Evolutionary conservation across 2,113 vertebrate species (phyloP).

Genomic region (Ptilonorhynchus violaceus): DNA sequence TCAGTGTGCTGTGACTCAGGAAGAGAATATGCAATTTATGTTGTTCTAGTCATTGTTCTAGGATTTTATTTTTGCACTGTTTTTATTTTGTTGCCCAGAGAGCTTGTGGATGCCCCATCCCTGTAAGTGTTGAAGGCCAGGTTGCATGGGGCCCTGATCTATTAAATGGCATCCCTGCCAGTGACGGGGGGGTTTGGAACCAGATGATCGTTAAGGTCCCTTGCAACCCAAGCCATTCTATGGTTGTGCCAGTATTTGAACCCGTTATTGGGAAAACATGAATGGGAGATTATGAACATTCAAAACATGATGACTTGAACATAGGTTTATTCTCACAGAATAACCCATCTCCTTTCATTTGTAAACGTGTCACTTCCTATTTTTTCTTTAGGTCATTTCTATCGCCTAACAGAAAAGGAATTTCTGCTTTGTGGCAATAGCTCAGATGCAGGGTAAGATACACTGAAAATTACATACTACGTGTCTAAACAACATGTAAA

Average conservation of each 20-base stretch:
- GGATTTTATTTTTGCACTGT: background rate
- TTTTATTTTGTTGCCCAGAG: background rate
- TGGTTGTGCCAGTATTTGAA: background rate
- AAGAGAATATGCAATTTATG: background rate
- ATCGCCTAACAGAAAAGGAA: slow-evolving; percentile 73
- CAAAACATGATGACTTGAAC: background rate
- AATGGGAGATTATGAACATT: background rate
- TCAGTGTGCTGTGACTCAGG: background rate
- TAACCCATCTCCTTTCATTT: fast-evolving
- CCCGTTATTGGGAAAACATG: background rate
- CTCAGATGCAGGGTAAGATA: slow-evolving; percentile 86
- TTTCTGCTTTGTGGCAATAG: slow-evolving; percentile 87
- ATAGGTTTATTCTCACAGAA: background rate
- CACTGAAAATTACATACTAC: background rate
- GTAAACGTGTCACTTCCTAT: background rate
- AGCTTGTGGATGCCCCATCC: background rate
- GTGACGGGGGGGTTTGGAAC: background rate
- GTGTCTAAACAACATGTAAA: background rate
- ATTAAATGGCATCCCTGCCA: background rate
- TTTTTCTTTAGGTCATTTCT: slow-evolving; percentile 70
- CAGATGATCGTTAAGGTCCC: background rate
- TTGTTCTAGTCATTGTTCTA: background rate
- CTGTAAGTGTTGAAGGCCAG: background rate
- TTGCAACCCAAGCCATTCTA: background rate
- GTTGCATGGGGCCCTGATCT: background rate